Evolutionary conservation across 2,797 vertebrate species (phyloP).

Genomic region (Microhierax caerulescens): DNA sequence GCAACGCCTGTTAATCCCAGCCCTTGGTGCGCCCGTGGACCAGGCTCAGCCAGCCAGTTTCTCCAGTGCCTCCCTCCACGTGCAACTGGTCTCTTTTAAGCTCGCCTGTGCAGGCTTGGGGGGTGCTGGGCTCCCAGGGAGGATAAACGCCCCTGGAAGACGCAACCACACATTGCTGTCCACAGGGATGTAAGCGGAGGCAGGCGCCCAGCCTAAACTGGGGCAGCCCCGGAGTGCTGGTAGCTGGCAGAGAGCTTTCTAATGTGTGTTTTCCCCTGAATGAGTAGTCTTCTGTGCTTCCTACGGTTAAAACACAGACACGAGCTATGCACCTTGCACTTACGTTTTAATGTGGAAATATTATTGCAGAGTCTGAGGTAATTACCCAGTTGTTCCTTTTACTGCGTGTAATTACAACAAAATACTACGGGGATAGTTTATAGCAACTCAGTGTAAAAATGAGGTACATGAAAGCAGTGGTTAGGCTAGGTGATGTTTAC

Average conservation of each 20-base stretch:
- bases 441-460: background rate
- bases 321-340: background rate
- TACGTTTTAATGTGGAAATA: conserved; percentile 22
- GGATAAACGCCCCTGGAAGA: background rate
- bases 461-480: background rate
- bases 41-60: rapidly evolving
- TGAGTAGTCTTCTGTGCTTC: background rate
- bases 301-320: background rate
- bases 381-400: conserved; percentile 47
- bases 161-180: background rate
- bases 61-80: background rate
- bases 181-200: background rate
- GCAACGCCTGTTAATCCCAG: background rate
- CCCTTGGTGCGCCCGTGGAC: rapidly evolving
- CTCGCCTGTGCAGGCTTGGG: background rate
- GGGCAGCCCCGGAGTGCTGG: rapidly evolving
- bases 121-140: background rate
- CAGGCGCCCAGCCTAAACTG: background rate
- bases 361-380: background rate
- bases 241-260: background rate
- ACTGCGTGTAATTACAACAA: conserved; percentile 41
- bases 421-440: background rate
- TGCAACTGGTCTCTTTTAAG: background rate
- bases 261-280: background rate
- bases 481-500: background rate